Conservation (phyloP, 2,888 invertebrate species). For the Hermaeophaga mercurialis region DNA sequence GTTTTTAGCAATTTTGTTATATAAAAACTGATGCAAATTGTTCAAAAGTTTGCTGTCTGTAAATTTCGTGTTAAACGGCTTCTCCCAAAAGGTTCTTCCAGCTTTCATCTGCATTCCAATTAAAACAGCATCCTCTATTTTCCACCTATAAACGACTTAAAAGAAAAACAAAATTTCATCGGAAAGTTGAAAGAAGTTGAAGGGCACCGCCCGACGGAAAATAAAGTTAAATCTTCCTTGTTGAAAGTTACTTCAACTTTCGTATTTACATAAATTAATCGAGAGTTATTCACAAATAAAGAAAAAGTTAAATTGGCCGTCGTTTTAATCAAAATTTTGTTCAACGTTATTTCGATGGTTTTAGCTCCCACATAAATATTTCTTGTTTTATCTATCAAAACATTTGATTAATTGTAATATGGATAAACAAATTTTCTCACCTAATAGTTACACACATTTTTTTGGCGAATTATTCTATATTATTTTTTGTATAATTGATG, state of each 20-base stretch:
- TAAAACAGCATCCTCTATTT: constrained; percentile 18
- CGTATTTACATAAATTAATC: constrained; percentile 37
- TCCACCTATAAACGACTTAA: constrained; percentile 22
- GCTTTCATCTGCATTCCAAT: constrained; percentile 16
- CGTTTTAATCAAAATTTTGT: constrained; percentile 29
- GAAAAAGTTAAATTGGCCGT: constrained; percentile 32
- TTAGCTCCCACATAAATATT: constrained; percentile 6
- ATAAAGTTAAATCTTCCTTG: constrained; percentile 28
- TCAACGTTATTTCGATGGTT: constrained; percentile 16
- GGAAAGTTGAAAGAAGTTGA: constrained; percentile 25
- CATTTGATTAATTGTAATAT: too few relatives aligned
- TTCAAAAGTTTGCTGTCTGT: background rate
- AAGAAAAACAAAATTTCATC: constrained; percentile 24
- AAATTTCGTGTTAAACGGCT: background rate
- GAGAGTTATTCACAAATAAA: constrained; percentile 34
- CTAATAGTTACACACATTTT: too few relatives aligned
- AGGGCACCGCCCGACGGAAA: constrained; percentile 19
- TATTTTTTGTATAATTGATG: too few relatives aligned
- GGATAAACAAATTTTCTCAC: too few relatives aligned
- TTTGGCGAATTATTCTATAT: too few relatives aligned
- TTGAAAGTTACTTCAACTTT: constrained; percentile 29
- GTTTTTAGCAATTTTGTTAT: too few relatives aligned
- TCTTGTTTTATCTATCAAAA: too few relatives aligned
- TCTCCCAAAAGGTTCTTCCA: background rate
- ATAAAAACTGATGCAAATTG: background rate